These are phyloP conservation scores for Manduca sexta DNA, from an alignment of 1,140 invertebrate species.

Conservation along the genomic window DNA sequence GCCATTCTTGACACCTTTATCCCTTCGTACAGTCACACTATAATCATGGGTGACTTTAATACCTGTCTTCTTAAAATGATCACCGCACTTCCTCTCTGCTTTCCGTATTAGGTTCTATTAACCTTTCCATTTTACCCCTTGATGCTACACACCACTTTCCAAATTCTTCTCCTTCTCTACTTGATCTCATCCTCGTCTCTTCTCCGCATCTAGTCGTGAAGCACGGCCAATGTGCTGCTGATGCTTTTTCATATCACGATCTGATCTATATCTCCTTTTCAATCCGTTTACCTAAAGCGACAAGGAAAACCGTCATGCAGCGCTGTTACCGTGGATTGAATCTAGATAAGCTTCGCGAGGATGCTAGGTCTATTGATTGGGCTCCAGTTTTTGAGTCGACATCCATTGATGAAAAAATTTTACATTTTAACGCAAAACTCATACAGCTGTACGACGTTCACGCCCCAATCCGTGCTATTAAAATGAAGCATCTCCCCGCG, in stretches of 20 bases:
- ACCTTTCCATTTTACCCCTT: conserved; percentile 4
- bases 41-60: conserved; percentile 5
- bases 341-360: not conserved
- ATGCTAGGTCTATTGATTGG: conserved; percentile 4
- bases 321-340: conserved; percentile 5
- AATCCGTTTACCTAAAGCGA: conserved; percentile 5
- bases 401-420: conserved; percentile 1
- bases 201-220: not conserved
- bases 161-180: conserved; percentile 8
- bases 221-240: conserved; percentile 14
- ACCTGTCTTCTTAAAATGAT: conserved; percentile 10
- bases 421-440: conserved; percentile 2
- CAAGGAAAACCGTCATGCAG: conserved; percentile 3
- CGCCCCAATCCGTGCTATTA: conserved; percentile 6
- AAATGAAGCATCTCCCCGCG: not conserved
- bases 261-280: conserved; percentile 10
- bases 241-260: conserved; percentile 17
- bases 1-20: not conserved
- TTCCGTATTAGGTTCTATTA: conserved; percentile 1
- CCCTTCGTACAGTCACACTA: not conserved
- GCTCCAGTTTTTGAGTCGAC: not conserved
- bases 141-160: conserved; percentile 11
- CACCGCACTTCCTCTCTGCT: not conserved
- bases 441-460: conserved; percentile 2
- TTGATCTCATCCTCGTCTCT: conserved; percentile 11